These are phyloP conservation scores for Macaca nemestrina DNA, from an alignment of 2,113 vertebrate genomes.

Conservation along the genomic window DNA sequence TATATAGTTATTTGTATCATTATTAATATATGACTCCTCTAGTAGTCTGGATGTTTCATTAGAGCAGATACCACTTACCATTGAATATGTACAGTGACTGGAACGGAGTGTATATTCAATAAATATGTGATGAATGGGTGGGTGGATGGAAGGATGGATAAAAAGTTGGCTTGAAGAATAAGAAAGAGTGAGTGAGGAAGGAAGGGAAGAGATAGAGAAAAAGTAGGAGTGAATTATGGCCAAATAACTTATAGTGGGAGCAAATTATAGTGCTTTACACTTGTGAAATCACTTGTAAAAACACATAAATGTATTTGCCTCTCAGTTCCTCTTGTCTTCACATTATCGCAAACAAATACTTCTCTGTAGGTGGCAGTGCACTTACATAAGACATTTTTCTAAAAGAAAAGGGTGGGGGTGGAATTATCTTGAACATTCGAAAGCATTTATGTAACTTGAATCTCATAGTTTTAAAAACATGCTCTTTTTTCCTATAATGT, in stretches of 20 bases:
- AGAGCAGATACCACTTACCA: slow-evolving; percentile 22
- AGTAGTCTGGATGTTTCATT: background rate
- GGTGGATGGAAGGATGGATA: background rate
- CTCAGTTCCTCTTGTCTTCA: slow-evolving; percentile 14
- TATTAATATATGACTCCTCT: background rate
- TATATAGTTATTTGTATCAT: background rate
- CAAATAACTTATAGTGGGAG: background rate
- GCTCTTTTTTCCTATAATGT: slow-evolving; percentile 28
- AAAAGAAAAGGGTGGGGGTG: background rate
- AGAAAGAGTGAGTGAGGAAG: background rate
- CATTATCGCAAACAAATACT: slow-evolving; percentile 29
- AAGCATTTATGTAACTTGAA: slow-evolving; percentile 59
- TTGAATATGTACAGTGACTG: background rate
- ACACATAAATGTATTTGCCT: background rate
- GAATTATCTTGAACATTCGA: slow-evolving; percentile 53
- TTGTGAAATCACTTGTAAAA: slow-evolving; percentile 18
- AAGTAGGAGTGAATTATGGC: background rate
- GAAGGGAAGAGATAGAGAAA: background rate
- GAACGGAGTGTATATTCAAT: background rate
- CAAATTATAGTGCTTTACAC: background rate
- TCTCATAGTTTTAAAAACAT: slow-evolving; percentile 56
- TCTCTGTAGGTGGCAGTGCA: slow-evolving; percentile 39
- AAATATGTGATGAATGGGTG: background rate
- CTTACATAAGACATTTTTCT: background rate
- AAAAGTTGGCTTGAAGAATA: background rate